Base-by-base conservation (phyloP, 2,797 vertebrate genomes). In the Lepidocolaptes lacrymiger region DNA sequence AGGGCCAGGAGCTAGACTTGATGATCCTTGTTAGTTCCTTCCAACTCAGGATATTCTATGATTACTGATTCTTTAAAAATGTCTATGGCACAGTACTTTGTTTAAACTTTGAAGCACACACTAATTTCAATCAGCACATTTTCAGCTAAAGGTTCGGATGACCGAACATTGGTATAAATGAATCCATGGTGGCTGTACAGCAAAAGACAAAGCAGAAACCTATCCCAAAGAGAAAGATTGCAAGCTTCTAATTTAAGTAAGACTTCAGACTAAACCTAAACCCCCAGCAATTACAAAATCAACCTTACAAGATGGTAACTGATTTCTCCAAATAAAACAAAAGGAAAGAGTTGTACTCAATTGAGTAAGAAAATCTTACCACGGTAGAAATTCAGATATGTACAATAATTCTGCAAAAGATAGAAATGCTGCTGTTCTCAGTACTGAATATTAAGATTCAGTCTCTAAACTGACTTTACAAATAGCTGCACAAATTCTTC, bases 371-470 rank as follows among this genome's bases (percentile, higher is more conserved):
- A 73, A 85, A 61, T 10, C 7, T 71, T 32, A 49, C 24, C 34
- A 69, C 32, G 23, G 16, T 82, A 89, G 28, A 44, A 51, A 66
- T 34, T 37, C 10, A 51, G 67, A 91, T 72, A 58, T 15, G 30
- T 54, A 46, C 20, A 82, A 8, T 23, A 18, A 73, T 37, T 11
- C 15, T 67, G 67, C 34, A 77, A 79, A 73, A 54, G 12, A 56
- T 12, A 75, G 75, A 58, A 85, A 67, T 30, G 83, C 26, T 89
- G 92, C 77, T 96, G 62, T 89, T 95, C 85, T 90, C 41, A 92
- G 87, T 71, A 80, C 75, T 93, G 66, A 94, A 93, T 66, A 34
- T 27, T 66, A 71, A 56, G 41, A 58, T 64, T 85, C 77, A 91
- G 54, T 37, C 64, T 89, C 51, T 61, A 59, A 90, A 81, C 6